Evolutionary conservation across 2,888 invertebrate genomes (phyloP).

Genomic region (Drosophila fungiperda): DNA sequence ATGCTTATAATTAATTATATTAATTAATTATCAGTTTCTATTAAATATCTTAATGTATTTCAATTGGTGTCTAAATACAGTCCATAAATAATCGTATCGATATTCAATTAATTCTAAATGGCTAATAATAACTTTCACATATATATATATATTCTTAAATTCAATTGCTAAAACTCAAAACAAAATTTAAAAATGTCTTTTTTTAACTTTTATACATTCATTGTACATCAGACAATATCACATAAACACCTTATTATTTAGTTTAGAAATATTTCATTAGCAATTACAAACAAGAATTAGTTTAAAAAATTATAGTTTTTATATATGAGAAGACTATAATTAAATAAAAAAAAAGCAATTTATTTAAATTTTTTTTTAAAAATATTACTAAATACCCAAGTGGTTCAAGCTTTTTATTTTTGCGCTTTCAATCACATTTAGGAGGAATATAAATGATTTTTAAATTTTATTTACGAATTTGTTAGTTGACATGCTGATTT

Average conservation of each 20-base stretch:
- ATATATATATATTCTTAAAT: conserved; percentile 17
- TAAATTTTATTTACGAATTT: not conserved
- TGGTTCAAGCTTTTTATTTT: not conserved
- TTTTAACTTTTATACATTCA: conserved; percentile 28
- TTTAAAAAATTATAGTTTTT: not conserved
- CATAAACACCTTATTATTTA: not conserved
- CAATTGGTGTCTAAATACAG: conserved; percentile 58
- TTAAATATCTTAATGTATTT: conserved; percentile 54
- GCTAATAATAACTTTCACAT: conserved; percentile 14
- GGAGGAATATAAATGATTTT: not conserved
- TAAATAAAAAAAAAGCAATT: not conserved
- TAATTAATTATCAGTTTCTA: conserved; percentile 46
- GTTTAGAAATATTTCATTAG: not conserved
- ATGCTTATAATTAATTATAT: conserved; percentile 41
- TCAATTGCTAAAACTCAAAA: conserved; percentile 20
- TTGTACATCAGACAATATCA: conserved; percentile 29
- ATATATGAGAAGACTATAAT: not conserved
- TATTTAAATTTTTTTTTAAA: not conserved
- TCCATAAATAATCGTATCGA: conserved; percentile 41
- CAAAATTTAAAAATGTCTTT: not conserved
- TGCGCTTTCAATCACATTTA: not conserved
- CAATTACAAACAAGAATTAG: not conserved
- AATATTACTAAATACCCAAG: not conserved
- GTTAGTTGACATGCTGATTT: not conserved
- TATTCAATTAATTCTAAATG: conserved; percentile 40